Evolutionary conservation across 2,113 vertebrate genomes (phyloP).

Genomic region (Taurulus bubalis): DNA sequence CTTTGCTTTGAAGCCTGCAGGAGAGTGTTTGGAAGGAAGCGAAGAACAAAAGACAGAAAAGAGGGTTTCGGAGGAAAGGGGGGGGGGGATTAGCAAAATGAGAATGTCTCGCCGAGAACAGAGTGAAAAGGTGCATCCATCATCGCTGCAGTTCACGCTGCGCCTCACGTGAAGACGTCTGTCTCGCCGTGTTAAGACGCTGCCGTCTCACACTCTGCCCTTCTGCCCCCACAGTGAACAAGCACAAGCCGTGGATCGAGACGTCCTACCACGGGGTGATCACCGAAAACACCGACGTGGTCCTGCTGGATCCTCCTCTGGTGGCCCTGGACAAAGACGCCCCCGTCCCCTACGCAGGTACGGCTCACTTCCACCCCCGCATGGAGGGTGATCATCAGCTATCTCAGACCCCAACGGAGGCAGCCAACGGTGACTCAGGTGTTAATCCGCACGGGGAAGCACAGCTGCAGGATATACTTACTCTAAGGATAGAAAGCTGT

Average conservation of each 20-base stretch:
- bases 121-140: not conserved
- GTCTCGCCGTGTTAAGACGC: conserved; percentile 17
- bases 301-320: conserved; percentile 95
- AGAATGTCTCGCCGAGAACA: conserved; percentile 30
- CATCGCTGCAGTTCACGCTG: not conserved
- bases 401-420: conserved; percentile 11
- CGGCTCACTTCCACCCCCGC: conserved; percentile 41
- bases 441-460: conserved; percentile 37
- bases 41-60: conserved; percentile 39
- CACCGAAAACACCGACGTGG: conserved; percentile 94
- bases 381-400: not conserved
- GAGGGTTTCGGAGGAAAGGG: not conserved
- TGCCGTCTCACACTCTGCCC: conserved; percentile 1
- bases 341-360: conserved; percentile 96
- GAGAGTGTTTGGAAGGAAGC: conserved; percentile 46
- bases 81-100: conserved; percentile 43
- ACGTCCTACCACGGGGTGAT: conserved; percentile 96
- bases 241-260: conserved; percentile 99
- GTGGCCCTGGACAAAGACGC: conserved; percentile 98
- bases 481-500: conserved; percentile 39
- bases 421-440: conserved; percentile 34
- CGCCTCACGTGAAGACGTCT: conserved; percentile 19
- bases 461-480: conserved; percentile 44
- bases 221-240: conserved; percentile 89
- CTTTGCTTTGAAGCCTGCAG: conserved; percentile 52